These are phyloP conservation scores for Gambusia holbrooki DNA, from an alignment of 2,113 vertebrate species.

Conservation along the genomic window DNA sequence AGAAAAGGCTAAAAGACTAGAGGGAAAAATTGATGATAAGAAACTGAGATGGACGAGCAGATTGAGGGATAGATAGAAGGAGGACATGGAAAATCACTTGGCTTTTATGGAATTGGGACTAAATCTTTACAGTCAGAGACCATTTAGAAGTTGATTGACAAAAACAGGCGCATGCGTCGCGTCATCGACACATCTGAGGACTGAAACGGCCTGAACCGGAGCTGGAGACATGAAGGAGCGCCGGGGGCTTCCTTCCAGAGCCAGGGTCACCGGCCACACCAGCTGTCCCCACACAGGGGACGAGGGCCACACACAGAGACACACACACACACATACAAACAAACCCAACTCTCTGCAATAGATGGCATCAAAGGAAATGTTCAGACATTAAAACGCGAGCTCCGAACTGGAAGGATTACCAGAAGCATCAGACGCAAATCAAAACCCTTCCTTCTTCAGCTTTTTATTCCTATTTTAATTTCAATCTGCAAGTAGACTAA, in stretches of 20 bases:
- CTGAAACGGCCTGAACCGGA: slow-evolving; percentile 39
- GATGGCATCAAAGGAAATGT: background rate
- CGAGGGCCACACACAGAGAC: slow-evolving; percentile 39
- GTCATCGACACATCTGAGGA: slow-evolving; percentile 22
- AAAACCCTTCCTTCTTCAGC: background rate
- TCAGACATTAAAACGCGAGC: background rate
- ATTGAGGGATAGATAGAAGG: slow-evolving; percentile 54
- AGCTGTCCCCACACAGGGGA: slow-evolving; percentile 72
- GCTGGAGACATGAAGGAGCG: slow-evolving; percentile 47
- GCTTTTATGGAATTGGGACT: slow-evolving; percentile 61
- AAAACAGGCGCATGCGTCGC: background rate
- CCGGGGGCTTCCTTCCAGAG: slow-evolving; percentile 53
- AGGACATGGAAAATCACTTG: slow-evolving; percentile 51
- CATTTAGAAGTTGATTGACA: slow-evolving; percentile 21
- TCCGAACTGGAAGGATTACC: background rate
- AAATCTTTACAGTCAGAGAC: slow-evolving; percentile 53
- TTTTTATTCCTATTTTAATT: background rate
- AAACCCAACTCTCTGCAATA: slow-evolving; percentile 5
- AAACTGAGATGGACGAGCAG: slow-evolving; percentile 57
- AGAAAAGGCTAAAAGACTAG: slow-evolving; percentile 60
- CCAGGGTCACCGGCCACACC: slow-evolving; percentile 62
- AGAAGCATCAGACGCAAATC: background rate
- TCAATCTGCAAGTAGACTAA: background rate
- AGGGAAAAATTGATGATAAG: slow-evolving; percentile 60
- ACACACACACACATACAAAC: slow-evolving; percentile 12